Conservation (phyloP, 2,113 vertebrate genomes). For the Vireo altiloquus region DNA sequence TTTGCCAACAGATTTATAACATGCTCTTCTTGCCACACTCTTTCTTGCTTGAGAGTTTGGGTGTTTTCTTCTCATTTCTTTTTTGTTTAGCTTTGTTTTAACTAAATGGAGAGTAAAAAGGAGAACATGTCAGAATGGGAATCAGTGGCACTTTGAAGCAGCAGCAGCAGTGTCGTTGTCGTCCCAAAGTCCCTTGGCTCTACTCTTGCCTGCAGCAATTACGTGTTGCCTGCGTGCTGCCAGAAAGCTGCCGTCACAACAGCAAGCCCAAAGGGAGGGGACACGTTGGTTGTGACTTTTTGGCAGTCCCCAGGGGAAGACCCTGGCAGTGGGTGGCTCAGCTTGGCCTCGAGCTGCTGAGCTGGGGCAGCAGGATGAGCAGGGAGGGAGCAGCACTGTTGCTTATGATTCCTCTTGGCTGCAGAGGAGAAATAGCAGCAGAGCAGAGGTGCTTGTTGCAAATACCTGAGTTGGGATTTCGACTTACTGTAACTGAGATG, state of each 20-base stretch:
- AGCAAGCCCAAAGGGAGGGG: not conserved
- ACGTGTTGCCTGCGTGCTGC: rapidly evolving
- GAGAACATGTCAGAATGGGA: not conserved
- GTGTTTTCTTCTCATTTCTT: not conserved
- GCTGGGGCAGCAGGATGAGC: not conserved
- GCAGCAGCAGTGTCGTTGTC: rapidly evolving
- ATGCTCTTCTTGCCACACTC: rapidly evolving
- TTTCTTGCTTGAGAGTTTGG: not conserved
- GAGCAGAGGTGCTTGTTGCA: not conserved
- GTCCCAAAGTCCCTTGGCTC: not conserved
- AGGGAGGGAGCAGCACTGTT: not conserved
- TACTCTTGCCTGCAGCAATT: not conserved
- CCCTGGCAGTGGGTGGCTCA: not conserved
- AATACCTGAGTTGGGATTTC: not conserved
- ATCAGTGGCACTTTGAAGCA: not conserved
- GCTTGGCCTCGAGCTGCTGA: rapidly evolving
- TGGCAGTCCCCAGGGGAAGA: not conserved
- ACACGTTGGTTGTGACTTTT: not conserved
- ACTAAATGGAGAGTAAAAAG: not conserved
- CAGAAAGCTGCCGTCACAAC: not conserved
- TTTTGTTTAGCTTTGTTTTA: not conserved
- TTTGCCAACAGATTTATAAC: not conserved
- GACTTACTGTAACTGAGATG: not conserved
- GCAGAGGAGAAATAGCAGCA: not conserved
- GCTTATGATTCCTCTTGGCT: not conserved